Base-by-base conservation (phyloP, 2,888 invertebrate genomes). In the Lasiommata megera region DNA sequence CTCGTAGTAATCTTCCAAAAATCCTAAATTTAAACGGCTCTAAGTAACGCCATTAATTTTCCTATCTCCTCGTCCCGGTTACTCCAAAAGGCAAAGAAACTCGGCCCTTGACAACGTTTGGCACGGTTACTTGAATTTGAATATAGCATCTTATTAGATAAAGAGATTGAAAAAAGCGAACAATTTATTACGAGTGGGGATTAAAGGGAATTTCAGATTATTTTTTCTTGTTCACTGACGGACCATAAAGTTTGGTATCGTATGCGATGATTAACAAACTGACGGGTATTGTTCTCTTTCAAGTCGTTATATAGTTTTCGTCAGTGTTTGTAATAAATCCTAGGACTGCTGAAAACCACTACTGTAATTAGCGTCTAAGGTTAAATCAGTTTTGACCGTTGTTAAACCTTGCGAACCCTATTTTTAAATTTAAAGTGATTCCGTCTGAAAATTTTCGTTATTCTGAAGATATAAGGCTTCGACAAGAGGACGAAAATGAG, bases 51-150 rank as follows among this genome's bases (percentile, higher is more conserved):
- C 46, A 46, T 46, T 46, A 46, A 48, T 36, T 48, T 36, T 12
- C 37, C 48, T 48, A 36, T 37, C 23, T 48, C 36, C 37, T 5
- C 46, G 46, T 46, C 46, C 46, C 46, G 46, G 23, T 31, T 46
- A 14, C 46, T 29, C 31, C 14, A 16, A 31, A 37, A 48, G 37
- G 23, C 36, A 36, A 48, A 18, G 48, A 37, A 48, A 17, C 31
- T 12, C 18, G 12, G 31, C 17, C 34, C 47, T 31, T 47, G 31
- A 47, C 46, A 48, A 37, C 48, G 12, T 48, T 48, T 37, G 37
- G 1, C 34, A 37, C 48, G 48, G 48, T 14, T 18, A 36, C 48
- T 48, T 48, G 37, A 48, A 48, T 48, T 48, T 48, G 37, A 48
- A 48, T 48, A 48, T 23, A 48, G 18, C 34, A 37, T 23, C 48